Conservation (phyloP, 2,113 vertebrate species). For the Pithys albifrons region DNA sequence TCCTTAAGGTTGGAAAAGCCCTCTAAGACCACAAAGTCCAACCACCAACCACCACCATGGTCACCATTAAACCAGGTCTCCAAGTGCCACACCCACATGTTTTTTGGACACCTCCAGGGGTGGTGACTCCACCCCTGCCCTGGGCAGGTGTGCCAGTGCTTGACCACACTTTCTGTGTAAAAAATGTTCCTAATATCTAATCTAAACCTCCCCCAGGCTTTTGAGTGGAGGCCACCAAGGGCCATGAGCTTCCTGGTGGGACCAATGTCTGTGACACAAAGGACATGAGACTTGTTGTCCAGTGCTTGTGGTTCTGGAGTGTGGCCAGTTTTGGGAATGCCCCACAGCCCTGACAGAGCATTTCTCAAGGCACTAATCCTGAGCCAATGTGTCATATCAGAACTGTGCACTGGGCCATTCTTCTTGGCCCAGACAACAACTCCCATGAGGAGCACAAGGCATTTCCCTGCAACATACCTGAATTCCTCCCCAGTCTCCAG, state of each 20-base stretch:
- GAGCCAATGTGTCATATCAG: not conserved
- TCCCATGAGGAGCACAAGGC: not conserved
- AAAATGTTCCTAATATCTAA: too few species aligned
- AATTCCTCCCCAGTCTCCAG: not conserved
- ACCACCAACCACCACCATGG: not conserved
- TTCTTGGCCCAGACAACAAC: not conserved
- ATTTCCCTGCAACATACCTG: not conserved
- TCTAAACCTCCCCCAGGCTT: not conserved
- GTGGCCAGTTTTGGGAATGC: not conserved
- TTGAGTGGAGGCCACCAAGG: not conserved
- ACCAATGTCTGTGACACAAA: not conserved
- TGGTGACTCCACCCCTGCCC: not conserved
- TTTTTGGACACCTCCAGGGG: not conserved
- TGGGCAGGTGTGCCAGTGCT: not conserved
- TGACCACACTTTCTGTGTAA: not conserved
- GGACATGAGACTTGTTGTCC: not conserved
- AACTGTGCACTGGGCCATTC: not conserved
- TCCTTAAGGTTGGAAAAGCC: not conserved
- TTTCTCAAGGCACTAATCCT: not conserved
- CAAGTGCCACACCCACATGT: not conserved
- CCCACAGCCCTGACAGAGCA: fast-evolving
- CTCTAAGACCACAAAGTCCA: not conserved
- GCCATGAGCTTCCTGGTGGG: not conserved
- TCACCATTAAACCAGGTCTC: too few species aligned
- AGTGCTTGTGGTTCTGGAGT: not conserved